Conservation (phyloP, 2,888 invertebrate species). For the Limenitis camilla region DNA sequence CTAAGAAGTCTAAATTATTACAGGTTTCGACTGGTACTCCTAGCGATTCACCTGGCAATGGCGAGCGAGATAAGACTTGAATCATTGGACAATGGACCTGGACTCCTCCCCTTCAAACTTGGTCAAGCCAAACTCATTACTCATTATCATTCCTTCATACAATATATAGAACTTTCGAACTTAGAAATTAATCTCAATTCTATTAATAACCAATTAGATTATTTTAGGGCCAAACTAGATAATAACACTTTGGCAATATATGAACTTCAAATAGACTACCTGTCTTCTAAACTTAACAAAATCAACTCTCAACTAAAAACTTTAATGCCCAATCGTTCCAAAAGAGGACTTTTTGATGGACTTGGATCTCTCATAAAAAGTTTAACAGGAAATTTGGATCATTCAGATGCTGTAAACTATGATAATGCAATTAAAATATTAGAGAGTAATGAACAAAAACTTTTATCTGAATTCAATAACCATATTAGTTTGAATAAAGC, state of each 20-base stretch:
- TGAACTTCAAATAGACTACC: too few relatives aligned
- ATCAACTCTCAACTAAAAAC: too few relatives aligned
- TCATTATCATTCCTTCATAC: slow-evolving; percentile 22
- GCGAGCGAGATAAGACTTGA: slow-evolving; percentile 22
- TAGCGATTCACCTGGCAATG: too few relatives aligned
- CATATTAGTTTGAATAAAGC: slow-evolving; percentile 26
- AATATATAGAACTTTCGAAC: slow-evolving; percentile 17
- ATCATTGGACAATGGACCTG: slow-evolving; percentile 15
- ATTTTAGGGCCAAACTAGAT: too few relatives aligned
- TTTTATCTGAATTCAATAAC: slow-evolving; percentile 22
- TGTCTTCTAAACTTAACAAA: too few relatives aligned
- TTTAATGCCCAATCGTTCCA: too few relatives aligned
- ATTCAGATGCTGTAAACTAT: slow-evolving; percentile 25
- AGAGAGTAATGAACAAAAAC: slow-evolving; percentile 21
- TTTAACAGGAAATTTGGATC: slow-evolving; percentile 26
- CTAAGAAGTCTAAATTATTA: background rate
- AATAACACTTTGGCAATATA: too few relatives aligned
- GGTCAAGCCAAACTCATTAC: slow-evolving; percentile 12
- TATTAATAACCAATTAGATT: too few relatives aligned
- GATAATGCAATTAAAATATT: slow-evolving; percentile 24
- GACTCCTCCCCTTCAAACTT: slow-evolving; percentile 20
- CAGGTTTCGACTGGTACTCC: too few relatives aligned
- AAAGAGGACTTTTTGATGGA: slow-evolving; percentile 19
- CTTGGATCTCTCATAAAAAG: slow-evolving; percentile 26
- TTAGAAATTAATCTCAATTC: too few relatives aligned